Conservation (phyloP, 2,888 invertebrate species). For the Phytoseiulus persimilis region DNA sequence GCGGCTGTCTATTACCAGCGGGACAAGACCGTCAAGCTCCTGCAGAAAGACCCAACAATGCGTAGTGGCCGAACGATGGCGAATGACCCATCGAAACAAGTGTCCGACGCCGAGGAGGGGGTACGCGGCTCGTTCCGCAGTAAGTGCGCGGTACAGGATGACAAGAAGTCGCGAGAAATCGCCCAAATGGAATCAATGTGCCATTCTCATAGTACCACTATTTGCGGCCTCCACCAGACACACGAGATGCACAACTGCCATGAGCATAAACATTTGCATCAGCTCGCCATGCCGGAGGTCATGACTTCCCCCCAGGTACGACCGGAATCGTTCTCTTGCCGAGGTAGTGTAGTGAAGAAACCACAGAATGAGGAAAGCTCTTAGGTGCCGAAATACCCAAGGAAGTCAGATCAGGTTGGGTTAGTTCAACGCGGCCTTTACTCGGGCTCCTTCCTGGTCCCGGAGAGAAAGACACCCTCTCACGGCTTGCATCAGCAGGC, state of each 20-base stretch:
- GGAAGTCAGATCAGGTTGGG: too few species aligned
- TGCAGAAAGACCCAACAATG: constrained; percentile 12
- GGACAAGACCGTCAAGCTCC: constrained; percentile 45
- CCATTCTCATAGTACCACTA: not conserved
- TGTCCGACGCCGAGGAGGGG: not conserved
- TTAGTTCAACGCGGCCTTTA: too few species aligned
- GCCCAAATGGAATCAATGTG: not conserved
- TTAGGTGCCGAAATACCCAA: too few species aligned
- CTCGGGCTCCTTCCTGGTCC: too few species aligned
- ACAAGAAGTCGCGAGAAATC: not conserved
- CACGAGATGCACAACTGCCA: not conserved
- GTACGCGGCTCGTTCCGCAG: not conserved
- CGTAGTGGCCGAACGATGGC: not conserved
- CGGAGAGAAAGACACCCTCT: too few species aligned
- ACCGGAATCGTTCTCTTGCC: not conserved
- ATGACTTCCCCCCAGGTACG: not conserved
- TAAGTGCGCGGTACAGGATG: not conserved
- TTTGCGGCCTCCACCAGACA: not conserved
- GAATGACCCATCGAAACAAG: not conserved
- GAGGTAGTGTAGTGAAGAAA: not conserved
- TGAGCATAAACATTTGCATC: not conserved
- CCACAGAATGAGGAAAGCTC: too few species aligned
- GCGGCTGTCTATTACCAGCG: constrained; percentile 84
- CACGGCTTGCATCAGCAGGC: too few species aligned
- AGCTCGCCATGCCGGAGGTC: not conserved